These are phyloP conservation scores for Drosophila paulistorum DNA, from an alignment of 1,140 invertebrate species.

Conservation along the genomic window DNA sequence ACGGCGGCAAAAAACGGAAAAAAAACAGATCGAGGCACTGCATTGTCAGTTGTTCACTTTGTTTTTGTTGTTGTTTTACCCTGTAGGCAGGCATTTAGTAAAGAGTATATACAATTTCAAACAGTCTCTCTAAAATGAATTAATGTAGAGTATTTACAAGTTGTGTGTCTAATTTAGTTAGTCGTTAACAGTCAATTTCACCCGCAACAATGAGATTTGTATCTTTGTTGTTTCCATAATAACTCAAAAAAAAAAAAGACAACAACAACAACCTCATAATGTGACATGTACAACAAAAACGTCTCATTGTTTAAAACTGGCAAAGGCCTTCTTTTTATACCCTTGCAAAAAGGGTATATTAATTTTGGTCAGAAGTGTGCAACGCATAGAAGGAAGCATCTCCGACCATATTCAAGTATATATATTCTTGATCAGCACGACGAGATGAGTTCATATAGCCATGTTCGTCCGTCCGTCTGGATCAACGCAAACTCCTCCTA, in stretches of 20 bases:
- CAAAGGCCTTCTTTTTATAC: neutral
- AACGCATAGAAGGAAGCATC: too few relatives aligned
- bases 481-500: too few relatives aligned
- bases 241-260: conserved; percentile 37
- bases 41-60: conserved; percentile 4
- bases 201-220: conserved; percentile 64
- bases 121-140: neutral
- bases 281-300: conserved; percentile 46
- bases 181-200: conserved; percentile 65
- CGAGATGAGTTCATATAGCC: too few relatives aligned
- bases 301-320: neutral
- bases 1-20: conserved; percentile 23
- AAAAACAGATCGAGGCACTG: conserved; percentile 14
- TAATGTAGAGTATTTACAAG: neutral
- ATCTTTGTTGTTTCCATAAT: conserved; percentile 33
- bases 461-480: too few relatives aligned
- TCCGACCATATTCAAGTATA: too few relatives aligned
- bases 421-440: too few relatives aligned
- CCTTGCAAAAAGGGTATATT: too few relatives aligned
- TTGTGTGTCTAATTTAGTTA: neutral
- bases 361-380: too few relatives aligned
- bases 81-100: neutral
- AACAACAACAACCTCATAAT: conserved; percentile 44
- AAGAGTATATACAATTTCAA: neutral
- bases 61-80: conserved; percentile 16